Conservation (phyloP, 2,113 vertebrate species). For the Limanda limanda region DNA sequence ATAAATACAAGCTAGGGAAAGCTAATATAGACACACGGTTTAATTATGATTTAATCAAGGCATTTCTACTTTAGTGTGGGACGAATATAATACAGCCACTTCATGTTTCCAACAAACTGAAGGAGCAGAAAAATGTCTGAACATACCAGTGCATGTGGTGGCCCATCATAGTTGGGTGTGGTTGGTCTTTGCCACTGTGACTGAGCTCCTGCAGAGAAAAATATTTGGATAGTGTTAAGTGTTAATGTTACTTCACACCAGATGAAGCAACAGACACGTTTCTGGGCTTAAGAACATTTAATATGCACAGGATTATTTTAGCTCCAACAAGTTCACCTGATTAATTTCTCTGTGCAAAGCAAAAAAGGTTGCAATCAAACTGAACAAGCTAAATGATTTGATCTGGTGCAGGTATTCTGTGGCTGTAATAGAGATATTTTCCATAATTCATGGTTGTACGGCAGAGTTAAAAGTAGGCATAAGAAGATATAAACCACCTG, state of each 20-base stretch:
- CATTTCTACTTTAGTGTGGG: background rate
- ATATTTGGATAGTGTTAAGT: slow-evolving; percentile 10
- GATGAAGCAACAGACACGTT: slow-evolving; percentile 71
- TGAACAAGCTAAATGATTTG: slow-evolving; percentile 34
- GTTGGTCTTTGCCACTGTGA: slow-evolving; percentile 94
- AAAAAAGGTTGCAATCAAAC: slow-evolving; percentile 41
- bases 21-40: background rate
- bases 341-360: slow-evolving; percentile 29
- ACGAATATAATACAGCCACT: background rate
- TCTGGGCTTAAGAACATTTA: slow-evolving; percentile 20
- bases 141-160: slow-evolving; percentile 92
- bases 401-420: slow-evolving; percentile 16
- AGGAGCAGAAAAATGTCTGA: slow-evolving; percentile 10
- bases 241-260: slow-evolving; percentile 60
- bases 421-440: slow-evolving; percentile 16
- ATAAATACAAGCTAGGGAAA: background rate
- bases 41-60: background rate
- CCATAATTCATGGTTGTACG: slow-evolving; percentile 25
- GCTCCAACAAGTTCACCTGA: slow-evolving; percentile 30
- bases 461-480: slow-evolving; percentile 1
- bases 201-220: slow-evolving; percentile 81
- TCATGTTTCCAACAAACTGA: slow-evolving; percentile 7
- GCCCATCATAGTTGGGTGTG: slow-evolving; percentile 93
- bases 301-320: slow-evolving; percentile 3
- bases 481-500: slow-evolving; percentile 27